Evolutionary conservation across 2,113 vertebrate genomes (phyloP).

Genomic region (Percopsis transmontana): DNA sequence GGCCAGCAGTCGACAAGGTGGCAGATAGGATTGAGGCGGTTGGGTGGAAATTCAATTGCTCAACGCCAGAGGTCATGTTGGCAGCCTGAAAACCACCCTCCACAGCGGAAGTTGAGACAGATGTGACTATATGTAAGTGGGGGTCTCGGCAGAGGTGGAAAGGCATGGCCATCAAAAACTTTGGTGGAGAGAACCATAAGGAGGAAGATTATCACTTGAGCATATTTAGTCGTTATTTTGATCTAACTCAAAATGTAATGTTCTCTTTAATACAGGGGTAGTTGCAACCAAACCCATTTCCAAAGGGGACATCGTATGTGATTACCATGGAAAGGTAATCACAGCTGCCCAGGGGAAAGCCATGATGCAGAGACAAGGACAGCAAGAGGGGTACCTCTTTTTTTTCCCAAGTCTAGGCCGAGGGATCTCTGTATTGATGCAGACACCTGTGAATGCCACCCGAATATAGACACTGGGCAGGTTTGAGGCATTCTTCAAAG

Average conservation of each 20-base stretch:
- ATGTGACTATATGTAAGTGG: neutral
- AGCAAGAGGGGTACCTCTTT: constrained; percentile 4
- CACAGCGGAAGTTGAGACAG: neutral
- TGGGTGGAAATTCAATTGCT: constrained; percentile 7
- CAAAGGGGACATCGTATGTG: too few relatives aligned
- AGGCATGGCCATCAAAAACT: constrained; percentile 16
- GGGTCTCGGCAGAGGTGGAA: constrained; percentile 8
- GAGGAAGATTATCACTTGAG: neutral
- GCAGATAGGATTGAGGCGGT: neutral
- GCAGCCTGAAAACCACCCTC: constrained; percentile 7
- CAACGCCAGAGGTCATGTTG: neutral
- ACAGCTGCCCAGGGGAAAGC: too few relatives aligned
- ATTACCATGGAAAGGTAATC: too few relatives aligned
- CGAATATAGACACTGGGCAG: neutral
- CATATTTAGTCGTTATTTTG: neutral
- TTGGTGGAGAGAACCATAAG: constrained; percentile 3
- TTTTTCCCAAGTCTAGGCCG: constrained; percentile 12
- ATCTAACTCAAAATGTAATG: neutral
- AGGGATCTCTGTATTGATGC: constrained; percentile 13
- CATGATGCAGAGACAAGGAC: too few relatives aligned
- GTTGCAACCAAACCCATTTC: constrained; percentile 11
- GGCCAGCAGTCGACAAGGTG: constrained; percentile 2
- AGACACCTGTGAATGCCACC: constrained; percentile 16
- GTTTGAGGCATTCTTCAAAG: constrained; percentile 5
- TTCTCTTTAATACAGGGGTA: constrained; percentile 16